Base-by-base conservation (phyloP, 1,140 invertebrate genomes). In the Cyrtorhinus lividipennis region DNA sequence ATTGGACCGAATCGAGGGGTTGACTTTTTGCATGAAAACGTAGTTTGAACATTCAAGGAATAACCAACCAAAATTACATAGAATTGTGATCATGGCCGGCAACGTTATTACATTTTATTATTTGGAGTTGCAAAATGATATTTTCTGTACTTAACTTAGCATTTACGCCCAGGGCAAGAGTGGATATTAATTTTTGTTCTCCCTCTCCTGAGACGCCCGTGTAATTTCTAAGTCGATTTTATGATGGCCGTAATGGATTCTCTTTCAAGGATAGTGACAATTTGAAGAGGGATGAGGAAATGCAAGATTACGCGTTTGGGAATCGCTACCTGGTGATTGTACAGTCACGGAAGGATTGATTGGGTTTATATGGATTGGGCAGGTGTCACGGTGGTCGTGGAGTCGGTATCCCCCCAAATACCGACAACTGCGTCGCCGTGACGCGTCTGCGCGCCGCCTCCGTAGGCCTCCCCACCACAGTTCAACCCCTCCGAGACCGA, bases 361-460 rank as follows among this genome's bases (percentile, higher is more conserved):
- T 53, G 48, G 48, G 48, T 10, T 53, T 53, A 53, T 53, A 53
- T 53, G 48, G 48, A 53, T 53, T 53, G 48, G 48, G 48, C 48
- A 53, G 48, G 48, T 53, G 20, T 20, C 48, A 53, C 8, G 48
- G 48, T 53, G 20, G 48, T 5, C 30, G 30, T 8, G 15, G 30
- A 5, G 5, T 38, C 30, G 30, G 30, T 38, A 38, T 8, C 5
- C 30, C 30, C 5, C 30, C n/a, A n/a, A n/a, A 15, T 38, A 5
- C 15, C 30, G 30, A 53, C 48, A 8, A 5, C 20, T 53, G 20
- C 3, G 5, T 5, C 48, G 20, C 48, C 48, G 48, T 53, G 48
- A 20, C 5, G 12, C 48, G 48, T 20, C 10, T 53, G 48, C 48
- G 48, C 48, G 5, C 10, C 5, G 10, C 48, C 8, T 10, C 48